Conservation (phyloP, 2,888 invertebrate genomes). For the Macroteleia sp. region DNA sequence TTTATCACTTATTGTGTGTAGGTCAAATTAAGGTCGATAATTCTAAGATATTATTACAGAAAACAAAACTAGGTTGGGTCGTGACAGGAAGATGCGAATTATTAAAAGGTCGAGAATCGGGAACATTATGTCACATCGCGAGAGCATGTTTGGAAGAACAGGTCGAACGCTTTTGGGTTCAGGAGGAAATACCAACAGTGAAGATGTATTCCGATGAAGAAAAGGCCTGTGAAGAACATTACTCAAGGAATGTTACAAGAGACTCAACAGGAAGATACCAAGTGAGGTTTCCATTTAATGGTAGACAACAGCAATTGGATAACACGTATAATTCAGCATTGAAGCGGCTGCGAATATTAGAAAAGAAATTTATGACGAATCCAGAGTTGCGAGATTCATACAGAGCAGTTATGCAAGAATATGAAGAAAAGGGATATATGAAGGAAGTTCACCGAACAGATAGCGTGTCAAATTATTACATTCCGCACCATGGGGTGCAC, state of each 20-base stretch:
- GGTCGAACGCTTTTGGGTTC: neutral
- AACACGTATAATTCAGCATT: neutral
- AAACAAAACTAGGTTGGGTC: constrained; percentile 53
- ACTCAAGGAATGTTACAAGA: neutral
- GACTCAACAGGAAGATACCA: neutral
- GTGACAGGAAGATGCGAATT: constrained; percentile 7
- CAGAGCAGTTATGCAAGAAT: neutral
- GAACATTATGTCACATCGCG: neutral
- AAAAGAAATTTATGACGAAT: neutral
- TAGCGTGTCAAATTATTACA: neutral
- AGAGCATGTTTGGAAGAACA: neutral
- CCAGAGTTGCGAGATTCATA: neutral
- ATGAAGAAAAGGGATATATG: neutral
- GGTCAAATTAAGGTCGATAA: constrained; percentile 11
- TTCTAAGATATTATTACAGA: constrained; percentile 20
- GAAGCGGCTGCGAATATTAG: neutral
- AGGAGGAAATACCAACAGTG: neutral
- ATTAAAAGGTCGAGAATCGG: neutral
- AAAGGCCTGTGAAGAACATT: neutral
- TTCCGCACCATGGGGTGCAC: constrained; percentile 7
- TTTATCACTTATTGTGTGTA: constrained; percentile 25
- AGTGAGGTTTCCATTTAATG: constrained; percentile 4
- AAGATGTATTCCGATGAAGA: neutral
- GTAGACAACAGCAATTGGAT: neutral
- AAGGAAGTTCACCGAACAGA: neutral